Evolutionary conservation across 2,797 vertebrate genomes (phyloP), one percentile per base, ranked within the genome.

Genomic region (Nasua narica): DNA sequence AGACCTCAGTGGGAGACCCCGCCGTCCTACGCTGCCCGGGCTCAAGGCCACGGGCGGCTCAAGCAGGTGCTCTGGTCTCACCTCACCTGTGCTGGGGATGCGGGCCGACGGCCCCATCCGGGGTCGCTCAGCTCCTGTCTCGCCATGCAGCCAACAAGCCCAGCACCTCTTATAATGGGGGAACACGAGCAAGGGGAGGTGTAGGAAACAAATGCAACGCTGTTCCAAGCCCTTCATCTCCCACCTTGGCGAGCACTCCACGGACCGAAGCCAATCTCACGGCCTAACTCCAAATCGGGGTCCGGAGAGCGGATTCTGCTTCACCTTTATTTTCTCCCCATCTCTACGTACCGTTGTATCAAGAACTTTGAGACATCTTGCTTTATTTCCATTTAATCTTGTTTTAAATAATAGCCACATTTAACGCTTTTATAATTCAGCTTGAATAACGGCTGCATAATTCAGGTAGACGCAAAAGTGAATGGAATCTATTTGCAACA

Each of bases 31-130:
- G 56, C 74, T 65, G n/a, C 21, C 40, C 19, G 27, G 40, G 37
- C n/a, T 40, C 43, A 56, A 4, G n/a, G 25, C 40, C 35, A 43
- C 1, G 11, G 0, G 5, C 9, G 0, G 2, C 3, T 77, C 32
- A 8, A 8, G 48, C 48, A 90, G 35, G 40, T 16, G 2, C 52
- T 29, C 48, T 10, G 4, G 27, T 52, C 46, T 65, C 58, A 18
- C 11, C 27, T 78, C 27, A 12, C 35, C 9, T 13, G 27, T n/a
- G 46, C 7, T 11, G 19, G 48, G 35, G 60, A 69, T 4, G 11
- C 54, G 19, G 60, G 32, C 21, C n/a, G 1, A 14, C 3, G 14
- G 23, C 2, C 40, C 65, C 40, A 19, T 15, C 19, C 58, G 35
- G 4, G 23, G 56, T 46, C 40, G 9, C 11, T 18, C 29, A 29